Evolutionary conservation across 53 echinoderm and acorn worm species (phyloP), one percentile per base, ranked within the genome.

Genomic region (Mesocentrotus franciscanus): DNA sequence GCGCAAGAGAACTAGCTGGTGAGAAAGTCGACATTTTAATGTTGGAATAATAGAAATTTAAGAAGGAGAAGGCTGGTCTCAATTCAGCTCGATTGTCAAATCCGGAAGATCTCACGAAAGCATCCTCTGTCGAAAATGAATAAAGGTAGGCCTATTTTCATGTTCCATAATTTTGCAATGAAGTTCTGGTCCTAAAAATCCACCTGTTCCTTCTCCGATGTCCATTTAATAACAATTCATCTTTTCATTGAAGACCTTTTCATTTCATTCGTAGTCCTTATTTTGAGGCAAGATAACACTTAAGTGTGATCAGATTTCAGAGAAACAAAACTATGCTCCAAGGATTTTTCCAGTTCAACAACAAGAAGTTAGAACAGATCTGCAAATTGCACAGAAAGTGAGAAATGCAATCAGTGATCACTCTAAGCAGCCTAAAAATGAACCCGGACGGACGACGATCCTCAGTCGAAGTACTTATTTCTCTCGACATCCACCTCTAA

Each of bases 1-100:
- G 87, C 18, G 87, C 59, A 27, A 58, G 58, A 26, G 87, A 87
- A 10, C 58, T 87, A 3, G 58, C 27, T 58, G 87, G 87, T 24
- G 84, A 49, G 1, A 58, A 57, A 87, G 57, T 87, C 27, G 87
- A 57, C 87, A 87, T 87, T 87, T 81, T 81, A 17, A 64, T 64
- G 64, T 64, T 64, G 17, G 20, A 16, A 64, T 18, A 64, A 20
- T 18, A 16, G 20, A 64, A 20, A 64, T 81, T 81, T 3, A 42
- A 18, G 36, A 16, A 18, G 81, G 42, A 81, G 33, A 81, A 7
- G 18, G 81, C 36, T 64, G 20, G 33, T 81, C 15, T 42, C 12
- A 81, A 17, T 20, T 36, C 16, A 42, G 18, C 81, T 81, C 33
- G 42, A 81, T 39, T 20, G 7, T 20, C 39, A 81, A 39, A 10